Conservation (phyloP, 2,888 invertebrate species). For the Drosophila villosipedis region DNA sequence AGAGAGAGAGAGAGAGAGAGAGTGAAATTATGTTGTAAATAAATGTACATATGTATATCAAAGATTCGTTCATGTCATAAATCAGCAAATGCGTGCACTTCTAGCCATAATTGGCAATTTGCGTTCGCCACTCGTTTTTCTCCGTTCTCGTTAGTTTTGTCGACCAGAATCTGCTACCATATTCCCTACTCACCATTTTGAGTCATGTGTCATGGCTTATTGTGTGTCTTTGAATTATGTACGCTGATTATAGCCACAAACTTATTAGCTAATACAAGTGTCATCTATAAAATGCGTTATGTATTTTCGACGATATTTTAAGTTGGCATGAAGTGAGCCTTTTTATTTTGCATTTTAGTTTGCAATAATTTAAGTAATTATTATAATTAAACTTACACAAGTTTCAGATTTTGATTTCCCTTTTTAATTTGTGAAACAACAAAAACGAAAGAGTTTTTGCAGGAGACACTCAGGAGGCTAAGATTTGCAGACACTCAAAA, state of each 20-base stretch:
- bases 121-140: conserved; percentile 56
- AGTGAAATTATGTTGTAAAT: conserved; percentile 4
- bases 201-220: conserved; percentile 11
- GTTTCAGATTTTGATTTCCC: not conserved
- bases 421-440: not conserved
- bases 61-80: conserved; percentile 68
- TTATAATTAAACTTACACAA: not conserved
- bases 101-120: conserved; percentile 75
- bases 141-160: conserved; percentile 59
- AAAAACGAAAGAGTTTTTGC: not conserved
- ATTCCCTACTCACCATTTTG: conserved; percentile 1
- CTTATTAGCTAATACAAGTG: conserved; percentile 40
- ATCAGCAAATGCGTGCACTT: conserved; percentile 74
- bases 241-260: conserved; percentile 30
- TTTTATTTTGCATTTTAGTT: not conserved
- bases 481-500: not conserved
- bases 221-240: conserved; percentile 32
- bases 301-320: not conserved
- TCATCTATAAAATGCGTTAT: conserved; percentile 9
- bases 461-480: not conserved
- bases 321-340: not conserved
- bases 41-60: conserved; percentile 60
- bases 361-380: not conserved
- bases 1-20: conserved; percentile 6
- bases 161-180: not conserved